Evolutionary conservation across 2,113 vertebrate species (phyloP).

Genomic region (Apistogramma diplotaenia): DNA sequence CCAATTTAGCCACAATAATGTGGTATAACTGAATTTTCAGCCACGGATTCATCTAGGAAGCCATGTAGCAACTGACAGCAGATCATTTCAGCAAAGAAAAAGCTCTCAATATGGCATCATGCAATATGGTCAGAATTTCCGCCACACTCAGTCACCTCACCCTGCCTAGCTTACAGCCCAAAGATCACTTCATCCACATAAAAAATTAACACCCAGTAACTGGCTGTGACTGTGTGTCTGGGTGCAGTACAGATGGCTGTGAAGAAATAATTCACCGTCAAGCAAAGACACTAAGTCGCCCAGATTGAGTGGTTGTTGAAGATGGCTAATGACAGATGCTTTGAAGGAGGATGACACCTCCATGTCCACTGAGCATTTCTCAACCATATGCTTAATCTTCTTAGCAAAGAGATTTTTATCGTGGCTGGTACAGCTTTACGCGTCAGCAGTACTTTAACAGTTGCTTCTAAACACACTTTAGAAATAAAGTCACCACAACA

Average conservation of each 20-base stretch:
- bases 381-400: constrained; percentile 62
- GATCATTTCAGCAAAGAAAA: background rate
- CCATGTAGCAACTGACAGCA: background rate
- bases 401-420: constrained; percentile 29
- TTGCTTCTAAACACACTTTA: background rate
- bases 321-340: constrained; percentile 22
- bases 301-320: background rate
- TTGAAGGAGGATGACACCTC: background rate
- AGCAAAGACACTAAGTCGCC: background rate
- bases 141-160: background rate
- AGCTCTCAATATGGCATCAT: background rate
- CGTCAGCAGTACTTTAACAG: background rate
- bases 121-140: background rate
- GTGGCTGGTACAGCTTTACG: background rate
- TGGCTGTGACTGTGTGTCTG: background rate
- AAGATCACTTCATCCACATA: constrained; percentile 21
- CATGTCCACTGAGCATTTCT: constrained; percentile 10
- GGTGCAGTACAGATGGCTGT: background rate
- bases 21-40: background rate
- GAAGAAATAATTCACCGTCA: background rate
- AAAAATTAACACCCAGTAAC: constrained; percentile 6
- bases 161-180: background rate
- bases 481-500: background rate
- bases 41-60: background rate
- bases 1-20: background rate